These are phyloP conservation scores for Abrostola triplasia DNA, from an alignment of 2,888 invertebrate species.

Conservation along the genomic window DNA sequence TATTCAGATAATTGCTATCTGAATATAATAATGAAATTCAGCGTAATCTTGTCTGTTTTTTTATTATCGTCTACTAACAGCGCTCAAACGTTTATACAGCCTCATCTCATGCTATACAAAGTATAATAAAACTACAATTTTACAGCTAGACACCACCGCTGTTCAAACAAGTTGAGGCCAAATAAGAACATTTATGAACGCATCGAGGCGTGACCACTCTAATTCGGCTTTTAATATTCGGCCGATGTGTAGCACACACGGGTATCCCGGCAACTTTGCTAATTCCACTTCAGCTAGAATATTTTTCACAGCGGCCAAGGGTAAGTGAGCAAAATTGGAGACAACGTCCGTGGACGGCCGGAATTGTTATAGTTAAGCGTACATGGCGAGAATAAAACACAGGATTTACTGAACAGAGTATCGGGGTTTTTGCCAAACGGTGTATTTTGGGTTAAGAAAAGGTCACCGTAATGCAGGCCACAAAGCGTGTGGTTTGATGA, in stretches of 20 bases:
- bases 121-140: constrained; percentile 41
- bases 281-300: constrained; percentile 70
- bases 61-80: too few relatives aligned
- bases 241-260: constrained; percentile 73
- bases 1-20: too few relatives aligned
- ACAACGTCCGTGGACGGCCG: constrained; percentile 69
- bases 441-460: constrained; percentile 45
- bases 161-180: constrained; percentile 67
- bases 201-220: constrained; percentile 74
- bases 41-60: too few relatives aligned
- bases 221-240: constrained; percentile 85
- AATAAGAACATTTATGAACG: constrained; percentile 79
- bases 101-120: constrained; percentile 12
- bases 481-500: constrained; percentile 6
- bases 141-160: constrained; percentile 57
- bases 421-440: constrained; percentile 37
- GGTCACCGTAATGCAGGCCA: constrained; percentile 25
- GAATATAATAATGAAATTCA: too few relatives aligned
- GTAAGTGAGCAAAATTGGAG: constrained; percentile 74
- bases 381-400: constrained; percentile 69
- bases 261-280: constrained; percentile 72
- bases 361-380: constrained; percentile 74
- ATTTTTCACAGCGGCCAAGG: constrained; percentile 70
- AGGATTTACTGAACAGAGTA: constrained; percentile 66
- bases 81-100: too few relatives aligned